Conservation (phyloP, 2,797 vertebrate genomes). For the Acanthornis magna region DNA sequence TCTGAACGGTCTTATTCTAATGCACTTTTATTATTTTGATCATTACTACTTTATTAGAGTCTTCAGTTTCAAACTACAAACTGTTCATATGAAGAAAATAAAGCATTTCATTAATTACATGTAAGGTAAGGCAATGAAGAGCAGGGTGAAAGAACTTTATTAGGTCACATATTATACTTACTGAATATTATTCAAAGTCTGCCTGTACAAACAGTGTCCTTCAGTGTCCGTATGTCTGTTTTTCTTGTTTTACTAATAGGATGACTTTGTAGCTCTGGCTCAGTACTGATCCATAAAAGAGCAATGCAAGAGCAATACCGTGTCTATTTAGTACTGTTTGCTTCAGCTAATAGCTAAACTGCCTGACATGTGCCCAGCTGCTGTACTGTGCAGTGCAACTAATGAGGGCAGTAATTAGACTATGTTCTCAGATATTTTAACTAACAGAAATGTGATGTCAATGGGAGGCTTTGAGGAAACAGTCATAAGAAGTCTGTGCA, state of each 20-base stretch:
- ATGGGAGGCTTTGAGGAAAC: background rate
- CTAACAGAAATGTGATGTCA: background rate
- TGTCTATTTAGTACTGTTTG: background rate
- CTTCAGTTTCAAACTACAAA: background rate
- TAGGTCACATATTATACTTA: background rate
- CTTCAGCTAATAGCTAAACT: background rate
- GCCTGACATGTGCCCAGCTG: background rate
- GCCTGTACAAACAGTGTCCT: background rate
- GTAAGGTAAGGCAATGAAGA: background rate
- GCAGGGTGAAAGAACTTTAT: background rate
- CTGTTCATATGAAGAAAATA: background rate
- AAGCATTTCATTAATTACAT: background rate
- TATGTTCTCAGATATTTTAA: background rate
- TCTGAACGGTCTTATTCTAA: background rate
- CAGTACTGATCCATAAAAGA: background rate
- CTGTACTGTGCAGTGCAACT: background rate
- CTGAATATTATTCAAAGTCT: background rate
- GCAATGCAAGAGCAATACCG: background rate
- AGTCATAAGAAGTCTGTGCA: background rate
- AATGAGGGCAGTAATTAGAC: constrained; percentile 10
- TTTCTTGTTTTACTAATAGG: background rate
- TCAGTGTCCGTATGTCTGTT: background rate
- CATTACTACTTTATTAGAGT: background rate
- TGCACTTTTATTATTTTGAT: background rate
- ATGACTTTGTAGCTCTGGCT: background rate